These are phyloP conservation scores for Sorex araneus DNA, from an alignment of 2,113 vertebrate species.

Conservation along the genomic window DNA sequence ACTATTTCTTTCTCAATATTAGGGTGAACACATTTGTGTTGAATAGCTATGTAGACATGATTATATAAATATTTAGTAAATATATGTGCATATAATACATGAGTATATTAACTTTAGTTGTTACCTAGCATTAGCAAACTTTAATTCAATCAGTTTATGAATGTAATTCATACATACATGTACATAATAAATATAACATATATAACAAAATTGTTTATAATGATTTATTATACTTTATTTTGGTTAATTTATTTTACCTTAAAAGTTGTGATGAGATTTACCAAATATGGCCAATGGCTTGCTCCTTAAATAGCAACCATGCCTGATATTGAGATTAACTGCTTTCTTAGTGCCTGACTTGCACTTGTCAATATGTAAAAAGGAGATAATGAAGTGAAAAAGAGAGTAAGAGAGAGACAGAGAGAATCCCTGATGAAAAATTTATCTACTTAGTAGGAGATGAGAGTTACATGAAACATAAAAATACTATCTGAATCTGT, in stretches of 20 bases:
- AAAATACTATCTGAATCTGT: neutral
- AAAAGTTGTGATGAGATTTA: constrained; percentile 28
- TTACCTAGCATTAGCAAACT: constrained; percentile 49
- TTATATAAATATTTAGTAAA: constrained; percentile 16
- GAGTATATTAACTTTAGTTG: neutral
- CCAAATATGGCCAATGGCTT: neutral
- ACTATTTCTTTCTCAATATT: constrained; percentile 48
- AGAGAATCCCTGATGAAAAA: no score
- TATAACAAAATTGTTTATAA: constrained; percentile 26
- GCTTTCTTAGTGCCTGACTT: neutral
- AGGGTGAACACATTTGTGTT: neutral
- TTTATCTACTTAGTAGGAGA: constrained; percentile 11
- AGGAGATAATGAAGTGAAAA: neutral
- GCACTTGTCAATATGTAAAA: neutral
- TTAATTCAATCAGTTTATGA: constrained; percentile 43
- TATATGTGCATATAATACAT: neutral
- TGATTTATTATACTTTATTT: constrained; percentile 7
- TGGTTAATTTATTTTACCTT: constrained; percentile 17
- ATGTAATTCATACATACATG: constrained; percentile 21
- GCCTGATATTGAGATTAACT: neutral
- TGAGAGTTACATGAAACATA: neutral
- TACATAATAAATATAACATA: constrained; percentile 33
- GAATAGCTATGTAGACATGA: neutral
- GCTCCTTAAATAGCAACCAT: neutral
- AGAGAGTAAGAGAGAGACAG: neutral